Percentiles rank a stretch among this genome's conserved stretches.
phyloP scores from a whole-genome alignment of 2,113 vertebrate genomes.

The Alligator sinensis region DNA sequence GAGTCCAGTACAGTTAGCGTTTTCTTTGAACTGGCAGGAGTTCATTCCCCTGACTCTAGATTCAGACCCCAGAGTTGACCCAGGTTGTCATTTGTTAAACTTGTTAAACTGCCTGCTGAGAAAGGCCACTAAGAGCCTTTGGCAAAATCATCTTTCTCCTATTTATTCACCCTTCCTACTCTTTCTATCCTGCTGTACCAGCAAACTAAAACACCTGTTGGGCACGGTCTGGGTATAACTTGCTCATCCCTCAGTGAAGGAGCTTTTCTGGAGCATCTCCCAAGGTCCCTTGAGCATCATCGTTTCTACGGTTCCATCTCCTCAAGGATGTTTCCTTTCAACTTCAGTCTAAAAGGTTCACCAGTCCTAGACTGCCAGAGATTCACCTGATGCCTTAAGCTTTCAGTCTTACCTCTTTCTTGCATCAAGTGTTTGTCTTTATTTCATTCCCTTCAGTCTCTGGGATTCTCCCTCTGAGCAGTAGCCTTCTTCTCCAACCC shows the following conservation, averaged over 20 bases:
- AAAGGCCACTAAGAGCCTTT: neutral
- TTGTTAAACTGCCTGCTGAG: neutral
- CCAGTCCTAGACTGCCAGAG: neutral
- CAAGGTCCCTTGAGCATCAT: neutral
- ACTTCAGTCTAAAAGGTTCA: neutral
- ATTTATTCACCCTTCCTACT: too few relatives aligned
- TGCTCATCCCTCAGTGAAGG: neutral
- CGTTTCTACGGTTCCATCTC: neutral
- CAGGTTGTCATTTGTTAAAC: neutral
- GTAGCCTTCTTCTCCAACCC: accelerated
- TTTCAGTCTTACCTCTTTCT: neutral
- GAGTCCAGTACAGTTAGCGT: neutral
- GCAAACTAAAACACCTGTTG: slow-evolving; percentile 13
- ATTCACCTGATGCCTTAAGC: neutral
- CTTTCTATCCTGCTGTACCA: neutral
- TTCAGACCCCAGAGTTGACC: accelerated
- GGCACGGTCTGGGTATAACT: neutral
- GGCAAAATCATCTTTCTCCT: neutral
- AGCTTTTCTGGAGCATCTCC: neutral
- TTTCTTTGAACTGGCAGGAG: neutral
- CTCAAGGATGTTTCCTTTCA: slow-evolving; percentile 29
- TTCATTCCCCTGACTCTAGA: neutral
- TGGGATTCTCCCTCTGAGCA: neutral
- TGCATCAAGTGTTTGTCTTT: neutral
- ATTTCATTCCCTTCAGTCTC: neutral